Base-by-base conservation (phyloP, 2,113 vertebrate genomes). In the Oreamnos americanus region DNA sequence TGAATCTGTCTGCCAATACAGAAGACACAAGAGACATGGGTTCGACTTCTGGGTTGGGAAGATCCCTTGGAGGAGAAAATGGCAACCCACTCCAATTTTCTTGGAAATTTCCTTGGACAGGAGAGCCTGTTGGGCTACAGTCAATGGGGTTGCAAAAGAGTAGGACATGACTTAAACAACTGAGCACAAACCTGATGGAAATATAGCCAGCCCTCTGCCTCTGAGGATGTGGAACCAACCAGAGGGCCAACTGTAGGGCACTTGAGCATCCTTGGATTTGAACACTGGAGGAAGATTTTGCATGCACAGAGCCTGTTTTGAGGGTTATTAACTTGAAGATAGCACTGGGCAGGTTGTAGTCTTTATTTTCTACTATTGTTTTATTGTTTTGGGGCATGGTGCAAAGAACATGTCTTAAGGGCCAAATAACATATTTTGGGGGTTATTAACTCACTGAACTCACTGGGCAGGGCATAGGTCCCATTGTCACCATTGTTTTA, bases 41-140 rank as follows among this genome's bases (percentile, higher is more conserved):
- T 76, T 76, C 0, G 1, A 76, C 23, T 7, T 6, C 12, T 76
- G 23, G 3, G 6, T 43, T 39, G 23, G 71, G 39, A 76, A 26
- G 39, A 15, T 76, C 71, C 6, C 39, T 43, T 76, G 71, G 39
- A 76, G 71, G 23, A 76, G 12, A 43, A 26, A 43, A 76, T 43
- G 12, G 39, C 23, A 43, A 26, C 39, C 12, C 39, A 76, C 23
- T 76, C 39, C 71, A 76, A 7, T 13, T 39, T 76, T 43, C 39
- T 76, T 25, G 39, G 71, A 76, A 76, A 26, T 15, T 76, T 43
- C 71, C 12, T 43, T 26, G 71, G 23, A 76, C 39, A 76, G 23
- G 43, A 26, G 71, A 76, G 71, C 12, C 6, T 43, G 23, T 19
- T 14, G 6, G 39, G 71, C 39, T 76, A 14, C 6, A 43, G 71